A percentile compares a stretch with the other conserved stretches of the same genome.
These are phyloP conservation scores for Rattus rattus DNA, from an alignment of 2,113 vertebrate genomes.

Conservation along the genomic window DNA sequence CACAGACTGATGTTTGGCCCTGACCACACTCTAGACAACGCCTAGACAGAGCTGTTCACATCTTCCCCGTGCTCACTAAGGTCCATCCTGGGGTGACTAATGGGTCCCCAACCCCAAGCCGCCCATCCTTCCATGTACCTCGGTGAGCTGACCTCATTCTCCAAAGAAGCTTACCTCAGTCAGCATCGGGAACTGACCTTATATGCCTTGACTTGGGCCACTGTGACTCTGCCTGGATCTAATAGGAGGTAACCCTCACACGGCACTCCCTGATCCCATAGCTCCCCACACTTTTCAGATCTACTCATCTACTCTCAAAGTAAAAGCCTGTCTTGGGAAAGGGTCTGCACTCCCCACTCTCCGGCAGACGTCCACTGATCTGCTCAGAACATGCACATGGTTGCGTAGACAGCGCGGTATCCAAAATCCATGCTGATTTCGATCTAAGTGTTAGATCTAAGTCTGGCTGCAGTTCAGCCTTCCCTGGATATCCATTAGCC, in stretches of 20 bases:
- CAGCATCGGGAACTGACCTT: background rate
- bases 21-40: background rate
- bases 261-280: no score
- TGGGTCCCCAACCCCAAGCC: background rate
- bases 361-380: no score
- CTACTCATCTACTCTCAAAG: no score
- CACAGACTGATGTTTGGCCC: background rate
- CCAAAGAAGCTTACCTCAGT: background rate
- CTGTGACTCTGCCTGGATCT: no score
- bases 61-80: background rate
- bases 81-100: background rate
- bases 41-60: background rate
- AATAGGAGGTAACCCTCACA: no score
- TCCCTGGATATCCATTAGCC: background rate
- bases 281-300: no score
- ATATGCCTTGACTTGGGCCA: background rate
- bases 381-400: no score
- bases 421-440: no score
- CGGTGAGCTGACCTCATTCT: background rate
- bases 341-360: no score
- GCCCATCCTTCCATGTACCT: background rate
- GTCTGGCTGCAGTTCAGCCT: background rate
- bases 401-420: no score
- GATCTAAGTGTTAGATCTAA: no score
- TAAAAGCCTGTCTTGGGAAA: no score